phyloP scores from a whole-genome alignment of 2,797 vertebrate species.

The Malacoraja senta region DNA sequence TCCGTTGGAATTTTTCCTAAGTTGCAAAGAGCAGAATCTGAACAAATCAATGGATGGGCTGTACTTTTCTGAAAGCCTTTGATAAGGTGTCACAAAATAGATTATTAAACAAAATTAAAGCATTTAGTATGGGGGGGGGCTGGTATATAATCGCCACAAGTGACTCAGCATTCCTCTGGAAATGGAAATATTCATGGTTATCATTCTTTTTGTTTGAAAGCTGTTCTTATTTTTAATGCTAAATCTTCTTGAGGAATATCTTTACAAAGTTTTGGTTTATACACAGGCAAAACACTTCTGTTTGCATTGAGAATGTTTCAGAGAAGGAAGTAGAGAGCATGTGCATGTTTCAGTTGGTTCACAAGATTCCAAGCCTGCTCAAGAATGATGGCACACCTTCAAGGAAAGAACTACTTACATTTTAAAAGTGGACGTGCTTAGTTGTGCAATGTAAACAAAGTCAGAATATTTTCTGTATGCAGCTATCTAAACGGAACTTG shows the following conservation, averaged over 20 bases:
- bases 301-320: not conserved
- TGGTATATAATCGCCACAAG: too few species aligned
- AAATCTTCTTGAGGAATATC: not conserved
- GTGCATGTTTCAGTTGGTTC: not conserved
- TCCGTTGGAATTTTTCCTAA: too few species aligned
- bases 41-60: too few species aligned
- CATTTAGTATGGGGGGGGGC: too few species aligned
- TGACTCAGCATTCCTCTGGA: not conserved
- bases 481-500: not conserved
- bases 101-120: too few species aligned
- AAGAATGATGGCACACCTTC: constrained; percentile 13
- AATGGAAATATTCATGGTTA: not conserved
- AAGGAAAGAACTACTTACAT: constrained; percentile 7
- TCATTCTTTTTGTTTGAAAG: not conserved
- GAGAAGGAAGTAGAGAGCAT: not conserved
- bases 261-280: too few species aligned
- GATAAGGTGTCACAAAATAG: too few species aligned
- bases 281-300: too few species aligned
- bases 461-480: not conserved
- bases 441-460: not conserved
- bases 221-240: not conserved
- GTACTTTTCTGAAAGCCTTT: too few species aligned
- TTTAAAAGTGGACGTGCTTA: not conserved
- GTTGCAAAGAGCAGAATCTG: too few species aligned
- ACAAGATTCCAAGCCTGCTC: constrained; percentile 15